Base-by-base conservation (phyloP, 2,888 invertebrate species). In the Brachycybe producta region DNA sequence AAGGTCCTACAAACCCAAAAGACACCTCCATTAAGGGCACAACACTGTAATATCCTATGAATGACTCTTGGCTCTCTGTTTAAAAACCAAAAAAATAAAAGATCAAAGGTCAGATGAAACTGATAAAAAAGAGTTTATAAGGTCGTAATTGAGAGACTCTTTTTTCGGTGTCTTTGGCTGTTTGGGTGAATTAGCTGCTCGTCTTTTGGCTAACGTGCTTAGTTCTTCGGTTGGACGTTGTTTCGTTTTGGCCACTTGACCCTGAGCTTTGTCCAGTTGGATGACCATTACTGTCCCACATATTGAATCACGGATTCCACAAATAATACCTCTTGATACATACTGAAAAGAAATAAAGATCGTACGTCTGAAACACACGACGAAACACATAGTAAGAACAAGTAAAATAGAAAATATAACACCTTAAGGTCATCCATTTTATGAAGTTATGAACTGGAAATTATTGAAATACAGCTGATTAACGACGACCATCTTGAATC, bases 1-100 rank as follows among this genome's bases (percentile, higher is more conserved):
- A n/a, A n/a, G n/a, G n/a, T n/a, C n/a, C 2, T 17, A 46, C 85
- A 84, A 46, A 81, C 71, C 73, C 84, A 78, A 68, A 88, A 88
- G 59, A 90, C 80, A 49, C 84, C 84, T 15, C 90, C 91, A 64
- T 92, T 90, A 27, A 90, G 73, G 42, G 79, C 74, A 62, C 85
- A 84, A 66, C 87, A 88, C 64, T 87, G 83, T 54, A 85, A 65
- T 27, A 87, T 81, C 62, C 87, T 75, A 62, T 80, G 82, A 60
- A 84, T 75, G 59, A 91, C 81, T 72, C 83, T 83, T 47, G 85
- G 83, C 70, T 86, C 81, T 59, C 88, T 90, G 70, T 23, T 76
- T 75, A 52, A 55, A 49, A 54, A 49, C 7, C 8, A 51, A 52
- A 26, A 36, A 21, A 19, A 26, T 4, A 42, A 7, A 8, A 21